Conservation (phyloP, 2,797 vertebrate species). For the Cirrhinus molitorella region DNA sequence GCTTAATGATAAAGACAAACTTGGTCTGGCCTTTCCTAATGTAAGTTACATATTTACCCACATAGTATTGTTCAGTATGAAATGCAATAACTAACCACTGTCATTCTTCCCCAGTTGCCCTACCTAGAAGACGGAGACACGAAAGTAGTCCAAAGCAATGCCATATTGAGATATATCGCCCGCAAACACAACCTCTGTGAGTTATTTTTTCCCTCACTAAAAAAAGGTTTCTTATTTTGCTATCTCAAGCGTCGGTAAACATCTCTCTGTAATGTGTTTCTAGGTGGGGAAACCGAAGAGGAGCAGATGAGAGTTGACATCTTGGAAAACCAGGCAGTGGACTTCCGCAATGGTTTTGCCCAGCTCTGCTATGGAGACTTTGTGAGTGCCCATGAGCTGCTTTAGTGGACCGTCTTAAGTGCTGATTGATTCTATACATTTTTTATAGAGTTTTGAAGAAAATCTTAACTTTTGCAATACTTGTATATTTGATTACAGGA, state of each 20-base stretch:
- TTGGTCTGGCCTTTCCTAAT: conserved; percentile 88
- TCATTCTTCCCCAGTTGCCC: conserved; percentile 77
- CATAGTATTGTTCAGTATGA: background rate
- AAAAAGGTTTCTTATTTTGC: background rate
- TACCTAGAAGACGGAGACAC: conserved; percentile 85
- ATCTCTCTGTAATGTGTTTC: background rate
- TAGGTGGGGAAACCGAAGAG: conserved; percentile 87
- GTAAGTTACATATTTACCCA: conserved; percentile 70
- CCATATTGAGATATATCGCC: conserved; percentile 91
- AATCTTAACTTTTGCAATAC: background rate
- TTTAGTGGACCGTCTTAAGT: too few relatives aligned
- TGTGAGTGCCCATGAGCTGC: conserved; percentile 76
- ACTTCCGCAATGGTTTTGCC: conserved; percentile 86
- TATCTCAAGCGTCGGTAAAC: background rate
- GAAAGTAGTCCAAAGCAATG: conserved; percentile 89
- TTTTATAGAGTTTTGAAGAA: background rate
- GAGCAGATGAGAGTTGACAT: conserved; percentile 85
- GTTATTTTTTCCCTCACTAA: conserved; percentile 32
- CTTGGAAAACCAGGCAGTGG: conserved; percentile 92
- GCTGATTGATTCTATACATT: too few relatives aligned
- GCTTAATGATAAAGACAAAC: conserved; percentile 83
- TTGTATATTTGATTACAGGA: conserved; percentile 63
- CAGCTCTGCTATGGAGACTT: conserved; percentile 84
- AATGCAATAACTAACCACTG: background rate
- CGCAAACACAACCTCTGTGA: conserved; percentile 88